A percentile compares a stretch with the other conserved stretches of the same genome.
phyloP scores from a whole-genome alignment of 2,888 invertebrate species.

The Cylindroiulus punctatus region DNA sequence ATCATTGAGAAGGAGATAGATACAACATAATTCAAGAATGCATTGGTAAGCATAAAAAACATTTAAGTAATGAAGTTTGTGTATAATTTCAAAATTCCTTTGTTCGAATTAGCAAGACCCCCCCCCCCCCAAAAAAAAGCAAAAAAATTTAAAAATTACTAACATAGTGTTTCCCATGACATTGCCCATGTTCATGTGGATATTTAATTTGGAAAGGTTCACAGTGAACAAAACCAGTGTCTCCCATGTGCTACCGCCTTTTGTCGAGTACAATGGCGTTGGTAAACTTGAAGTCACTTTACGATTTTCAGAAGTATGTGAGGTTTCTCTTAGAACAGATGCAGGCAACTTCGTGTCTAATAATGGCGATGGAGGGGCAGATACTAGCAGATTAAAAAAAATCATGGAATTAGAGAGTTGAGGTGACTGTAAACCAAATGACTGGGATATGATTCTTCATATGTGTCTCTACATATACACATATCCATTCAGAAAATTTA shows the following conservation, averaged over 20 bases:
- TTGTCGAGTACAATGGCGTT: constrained; percentile 35
- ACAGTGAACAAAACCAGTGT: constrained; percentile 95
- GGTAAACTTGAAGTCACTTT: constrained; percentile 21
- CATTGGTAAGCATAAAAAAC: too few species aligned
- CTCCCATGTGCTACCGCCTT: constrained; percentile 80
- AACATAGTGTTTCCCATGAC: constrained; percentile 97
- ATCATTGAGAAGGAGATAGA: too few species aligned
- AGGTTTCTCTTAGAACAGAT: not conserved
- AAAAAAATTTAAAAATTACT: constrained; percentile 66
- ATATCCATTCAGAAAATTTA: too few species aligned
- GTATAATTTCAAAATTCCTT: too few species aligned
- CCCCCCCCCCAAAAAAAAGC: too few species aligned
- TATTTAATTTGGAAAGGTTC: constrained; percentile 94
- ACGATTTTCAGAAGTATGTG: not conserved
- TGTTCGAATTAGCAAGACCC: too few species aligned
- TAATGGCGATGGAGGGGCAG: constrained; percentile 53
- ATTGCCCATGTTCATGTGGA: constrained; percentile 99
- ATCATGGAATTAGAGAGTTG: not conserved
- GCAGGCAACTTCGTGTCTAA: not conserved
- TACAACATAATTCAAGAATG: too few species aligned
- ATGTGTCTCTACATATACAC: too few species aligned
- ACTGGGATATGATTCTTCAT: not conserved
- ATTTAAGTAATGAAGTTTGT: too few species aligned
- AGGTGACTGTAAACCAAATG: not conserved
- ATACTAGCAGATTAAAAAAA: constrained; percentile 33